Base-by-base conservation (phyloP, 2,888 invertebrate species). In the Andrena hattorfiana region DNA sequence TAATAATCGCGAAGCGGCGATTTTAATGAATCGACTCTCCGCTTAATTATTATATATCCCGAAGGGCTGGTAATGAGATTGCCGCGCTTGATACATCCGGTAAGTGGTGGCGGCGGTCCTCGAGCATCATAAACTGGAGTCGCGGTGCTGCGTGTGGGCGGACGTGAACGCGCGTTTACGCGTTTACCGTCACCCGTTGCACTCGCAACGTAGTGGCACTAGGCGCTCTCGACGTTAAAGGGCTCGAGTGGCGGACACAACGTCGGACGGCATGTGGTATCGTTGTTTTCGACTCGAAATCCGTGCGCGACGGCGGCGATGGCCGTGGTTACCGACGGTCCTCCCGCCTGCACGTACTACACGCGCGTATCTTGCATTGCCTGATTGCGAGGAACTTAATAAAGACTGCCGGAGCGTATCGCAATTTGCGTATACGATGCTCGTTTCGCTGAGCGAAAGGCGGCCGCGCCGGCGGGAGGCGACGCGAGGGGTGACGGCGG, bases 341-440 rank as follows among this genome's bases (percentile, higher is more conserved):
- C 60, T 51, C 54, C 63, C 48, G 48, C 66, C 30, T 35, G 49
- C 7, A 20, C n/a, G n/a, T 42, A 42, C 16, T 42, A 42, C 60
- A 62, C 62, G 20, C 62, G 63, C 35, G 60, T 63, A 51, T 26
- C 63, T 26, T 70, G 54, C 62, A 60, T 81, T 63, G 73, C 56
- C 86, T 86, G 89, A 90, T 89, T 88, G 84, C 88, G 66, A 83
- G 84, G 77, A 77, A 89, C 84, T 89, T 90, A 88, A 90, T 90
- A 85, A 89, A 88, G 85, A 89, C 86, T 69, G 82, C 71, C 84
- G 83, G 82, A 69, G 83, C 76, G 85, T 77, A 76, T 84, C 83
- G 86, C 87, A 90, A 88, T 89, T 90, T 89, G 80, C 86, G 87
- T 84, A 72, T 82, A 84, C 76, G 86, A 80, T 56, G 72, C 68